These are phyloP conservation scores for Ylistrum balloti DNA, from an alignment of 1,140 invertebrate species.

Conservation along the genomic window DNA sequence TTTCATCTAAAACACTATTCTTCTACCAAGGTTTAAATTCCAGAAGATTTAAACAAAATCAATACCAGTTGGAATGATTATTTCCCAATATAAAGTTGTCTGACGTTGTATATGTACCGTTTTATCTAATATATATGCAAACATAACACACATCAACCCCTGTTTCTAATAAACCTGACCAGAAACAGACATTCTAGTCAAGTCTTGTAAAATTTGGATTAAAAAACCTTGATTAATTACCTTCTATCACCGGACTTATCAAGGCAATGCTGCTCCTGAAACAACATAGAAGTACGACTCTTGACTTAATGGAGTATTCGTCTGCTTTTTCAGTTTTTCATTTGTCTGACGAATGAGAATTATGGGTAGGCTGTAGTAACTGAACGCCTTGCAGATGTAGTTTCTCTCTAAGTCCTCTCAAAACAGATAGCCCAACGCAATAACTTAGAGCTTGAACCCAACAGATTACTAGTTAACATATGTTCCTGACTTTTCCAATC, in stretches of 20 bases:
- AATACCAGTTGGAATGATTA: neutral
- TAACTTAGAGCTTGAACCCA: neutral
- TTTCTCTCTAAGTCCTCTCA: neutral
- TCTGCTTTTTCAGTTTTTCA: neutral
- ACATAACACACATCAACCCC: neutral
- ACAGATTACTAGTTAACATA: neutral
- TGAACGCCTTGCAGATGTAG: neutral
- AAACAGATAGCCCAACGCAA: neutral
- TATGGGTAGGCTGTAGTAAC: neutral
- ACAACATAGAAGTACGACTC: no score
- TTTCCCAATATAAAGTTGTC: neutral
- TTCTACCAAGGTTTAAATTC: neutral
- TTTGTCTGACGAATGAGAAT: neutral
- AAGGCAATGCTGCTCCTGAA: no score
- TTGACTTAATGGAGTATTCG: neutral
- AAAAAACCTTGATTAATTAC: neutral
- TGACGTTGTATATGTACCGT: neutral
- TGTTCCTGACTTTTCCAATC: neutral
- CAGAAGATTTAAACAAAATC: no score
- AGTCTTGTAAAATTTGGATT: neutral
- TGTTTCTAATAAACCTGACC: neutral
- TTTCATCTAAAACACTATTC: slow-evolving; percentile 4
- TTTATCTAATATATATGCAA: neutral
- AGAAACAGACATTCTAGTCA: neutral
- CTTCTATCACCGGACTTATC: neutral